These are phyloP conservation scores for Pseudorhombus dupliciocellatus DNA, from an alignment of 2,113 vertebrate genomes.

Conservation along the genomic window DNA sequence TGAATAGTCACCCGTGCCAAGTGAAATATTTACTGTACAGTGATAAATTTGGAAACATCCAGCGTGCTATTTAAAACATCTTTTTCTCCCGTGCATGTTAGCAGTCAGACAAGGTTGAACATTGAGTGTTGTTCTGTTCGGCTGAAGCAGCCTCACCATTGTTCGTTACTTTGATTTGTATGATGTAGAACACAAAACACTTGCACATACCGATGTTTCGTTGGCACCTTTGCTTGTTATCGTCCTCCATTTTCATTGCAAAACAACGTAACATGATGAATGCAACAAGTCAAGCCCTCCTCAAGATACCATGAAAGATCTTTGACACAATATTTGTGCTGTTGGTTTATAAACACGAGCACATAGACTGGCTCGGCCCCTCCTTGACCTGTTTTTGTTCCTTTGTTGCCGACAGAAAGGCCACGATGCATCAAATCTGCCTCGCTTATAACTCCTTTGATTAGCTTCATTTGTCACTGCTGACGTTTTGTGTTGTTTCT, in stretches of 20 bases:
- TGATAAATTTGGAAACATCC: conserved; percentile 13
- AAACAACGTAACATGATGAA: too few relatives aligned
- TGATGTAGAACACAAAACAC: too few relatives aligned
- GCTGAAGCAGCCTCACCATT: background rate
- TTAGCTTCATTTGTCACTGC: background rate
- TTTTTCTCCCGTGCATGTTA: background rate
- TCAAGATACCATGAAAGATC: background rate
- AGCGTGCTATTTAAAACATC: background rate
- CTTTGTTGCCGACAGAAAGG: background rate
- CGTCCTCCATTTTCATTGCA: too few relatives aligned
- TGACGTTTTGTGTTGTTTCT: background rate
- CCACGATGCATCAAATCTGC: background rate
- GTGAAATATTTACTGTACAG: conserved; percentile 28
- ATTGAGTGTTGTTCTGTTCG: background rate
- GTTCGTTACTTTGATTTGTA: background rate
- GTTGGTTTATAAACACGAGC: background rate
- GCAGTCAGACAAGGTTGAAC: background rate
- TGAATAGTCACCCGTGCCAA: conserved; percentile 1
- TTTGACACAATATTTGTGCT: background rate
- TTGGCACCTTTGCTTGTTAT: too few relatives aligned
- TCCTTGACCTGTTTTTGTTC: background rate
- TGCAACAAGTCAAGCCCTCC: too few relatives aligned
- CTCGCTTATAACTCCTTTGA: background rate
- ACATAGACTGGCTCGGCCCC: background rate
- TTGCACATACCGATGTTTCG: too few relatives aligned